phyloP scores from a whole-genome alignment of 2,797 vertebrate species.

The Hippocampus kuda region DNA sequence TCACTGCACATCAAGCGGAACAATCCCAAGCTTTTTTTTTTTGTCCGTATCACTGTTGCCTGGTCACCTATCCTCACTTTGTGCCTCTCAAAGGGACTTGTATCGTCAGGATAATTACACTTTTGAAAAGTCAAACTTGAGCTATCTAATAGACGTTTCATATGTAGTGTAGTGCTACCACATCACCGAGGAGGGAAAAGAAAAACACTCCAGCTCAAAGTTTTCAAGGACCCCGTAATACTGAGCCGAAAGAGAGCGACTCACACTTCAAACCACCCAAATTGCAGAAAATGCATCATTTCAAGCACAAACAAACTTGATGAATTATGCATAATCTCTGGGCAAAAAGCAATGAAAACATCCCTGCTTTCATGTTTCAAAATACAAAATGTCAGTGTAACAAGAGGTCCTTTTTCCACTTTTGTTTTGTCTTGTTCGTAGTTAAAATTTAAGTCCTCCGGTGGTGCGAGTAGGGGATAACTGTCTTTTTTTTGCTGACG shows the following conservation, averaged over 20 bases:
- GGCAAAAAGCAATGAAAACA: slow-evolving; percentile 87
- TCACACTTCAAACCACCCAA: slow-evolving; percentile 62
- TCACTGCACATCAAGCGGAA: slow-evolving; percentile 65
- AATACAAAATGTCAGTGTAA: slow-evolving; percentile 99
- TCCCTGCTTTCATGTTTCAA: slow-evolving; percentile 98
- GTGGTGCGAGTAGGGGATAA: slow-evolving; percentile 84
- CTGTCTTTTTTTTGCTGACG: slow-evolving; percentile 65
- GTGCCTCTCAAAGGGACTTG: slow-evolving; percentile 42
- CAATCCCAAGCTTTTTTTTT: slow-evolving; percentile 46
- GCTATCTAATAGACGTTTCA: slow-evolving; percentile 52
- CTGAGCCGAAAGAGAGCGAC: slow-evolving; percentile 59
- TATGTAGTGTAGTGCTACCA: slow-evolving; percentile 62
- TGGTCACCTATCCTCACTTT: slow-evolving; percentile 41
- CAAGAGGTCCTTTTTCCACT: slow-evolving; percentile 86
- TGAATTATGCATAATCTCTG: slow-evolving; percentile 94
- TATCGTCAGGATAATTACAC: slow-evolving; percentile 51
- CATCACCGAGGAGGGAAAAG: slow-evolving; percentile 22
- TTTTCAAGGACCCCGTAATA: slow-evolving; percentile 44
- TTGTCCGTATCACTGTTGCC: slow-evolving; percentile 45
- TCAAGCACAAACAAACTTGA: slow-evolving; percentile 89
- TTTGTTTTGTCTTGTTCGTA: slow-evolving; percentile 75
- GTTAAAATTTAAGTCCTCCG: slow-evolving; percentile 93
- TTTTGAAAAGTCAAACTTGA: slow-evolving; percentile 49
- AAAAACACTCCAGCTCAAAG: slow-evolving; percentile 41
- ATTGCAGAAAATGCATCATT: slow-evolving; percentile 81